These are phyloP conservation scores for Aptenodytes forsteri DNA, from an alignment of 2,113 vertebrate genomes.

Conservation along the genomic window DNA sequence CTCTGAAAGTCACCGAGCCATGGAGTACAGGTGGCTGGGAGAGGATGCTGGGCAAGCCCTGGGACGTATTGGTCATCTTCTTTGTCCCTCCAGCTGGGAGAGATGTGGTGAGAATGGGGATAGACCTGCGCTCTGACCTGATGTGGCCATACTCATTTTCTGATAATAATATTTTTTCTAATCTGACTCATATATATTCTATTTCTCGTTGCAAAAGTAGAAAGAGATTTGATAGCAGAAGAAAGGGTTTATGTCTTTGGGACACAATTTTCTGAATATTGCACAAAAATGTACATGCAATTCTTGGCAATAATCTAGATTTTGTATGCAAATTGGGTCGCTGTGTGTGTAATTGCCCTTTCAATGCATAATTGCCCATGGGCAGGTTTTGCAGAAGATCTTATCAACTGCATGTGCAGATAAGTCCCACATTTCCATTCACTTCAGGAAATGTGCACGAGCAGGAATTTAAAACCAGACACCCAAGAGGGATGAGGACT, in stretches of 20 bases:
- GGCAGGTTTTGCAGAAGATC: constrained; percentile 43
- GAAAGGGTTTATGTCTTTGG: constrained; percentile 17
- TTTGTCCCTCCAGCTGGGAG: neutral
- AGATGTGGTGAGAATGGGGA: neutral
- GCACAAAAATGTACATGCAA: neutral
- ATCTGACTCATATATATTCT: neutral
- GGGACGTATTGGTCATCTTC: fast-evolving
- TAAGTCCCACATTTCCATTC: constrained; percentile 25
- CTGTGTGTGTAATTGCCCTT: constrained; percentile 45
- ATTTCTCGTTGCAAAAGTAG: neutral
- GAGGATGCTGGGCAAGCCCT: neutral
- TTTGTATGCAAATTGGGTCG: constrained; percentile 43
- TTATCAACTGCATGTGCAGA: neutral
- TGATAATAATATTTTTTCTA: neutral
- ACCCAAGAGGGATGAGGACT: neutral
- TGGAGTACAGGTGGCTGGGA: neutral
- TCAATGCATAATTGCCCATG: constrained; percentile 27
- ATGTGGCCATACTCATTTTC: neutral
- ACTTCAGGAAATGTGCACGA: neutral
- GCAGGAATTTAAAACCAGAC: constrained; percentile 17
- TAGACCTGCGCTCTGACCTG: neutral
- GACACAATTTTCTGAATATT: constrained; percentile 13
- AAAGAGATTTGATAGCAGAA: neutral
- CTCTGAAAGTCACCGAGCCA: neutral
- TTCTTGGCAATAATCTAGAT: constrained; percentile 13